These are phyloP conservation scores for Parnassius apollo DNA, from an alignment of 2,888 invertebrate species.

Conservation along the genomic window DNA sequence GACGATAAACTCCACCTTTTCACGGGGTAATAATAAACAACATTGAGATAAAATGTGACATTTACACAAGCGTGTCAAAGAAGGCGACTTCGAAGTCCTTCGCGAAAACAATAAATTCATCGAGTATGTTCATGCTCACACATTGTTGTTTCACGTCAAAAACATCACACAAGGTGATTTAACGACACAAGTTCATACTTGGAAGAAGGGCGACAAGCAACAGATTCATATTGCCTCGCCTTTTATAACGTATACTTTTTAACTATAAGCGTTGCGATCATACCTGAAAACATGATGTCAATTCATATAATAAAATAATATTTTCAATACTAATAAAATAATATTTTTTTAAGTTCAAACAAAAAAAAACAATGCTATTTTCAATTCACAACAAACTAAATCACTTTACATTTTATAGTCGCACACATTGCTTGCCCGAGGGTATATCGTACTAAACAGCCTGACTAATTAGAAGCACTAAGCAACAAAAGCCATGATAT, in stretches of 20 bases:
- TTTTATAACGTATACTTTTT: constrained; percentile 71
- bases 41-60: constrained; percentile 45
- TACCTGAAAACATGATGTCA: constrained; percentile 53
- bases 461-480: constrained; percentile 79
- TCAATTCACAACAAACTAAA: constrained; percentile 50
- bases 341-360: too few relatives aligned
- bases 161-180: constrained; percentile 66
- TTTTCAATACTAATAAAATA: too few relatives aligned
- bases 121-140: constrained; percentile 45
- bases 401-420: constrained; percentile 56
- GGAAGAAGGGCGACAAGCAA: constrained; percentile 51
- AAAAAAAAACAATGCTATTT: too few relatives aligned
- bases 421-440: constrained; percentile 59
- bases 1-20: constrained; percentile 16
- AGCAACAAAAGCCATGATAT: constrained; percentile 64
- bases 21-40: constrained; percentile 32
- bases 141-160: constrained; percentile 64
- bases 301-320: constrained; percentile 28
- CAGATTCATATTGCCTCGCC: constrained; percentile 76
- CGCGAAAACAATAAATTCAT: constrained; percentile 57
- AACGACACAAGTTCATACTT: constrained; percentile 64
- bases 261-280: constrained; percentile 63
- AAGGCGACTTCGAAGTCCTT: constrained; percentile 46
- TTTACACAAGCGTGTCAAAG: constrained; percentile 47
- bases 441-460: constrained; percentile 73